Evolutionary conservation across 2,888 invertebrate genomes (phyloP).

Genomic region (Tipula vernalis): DNA sequence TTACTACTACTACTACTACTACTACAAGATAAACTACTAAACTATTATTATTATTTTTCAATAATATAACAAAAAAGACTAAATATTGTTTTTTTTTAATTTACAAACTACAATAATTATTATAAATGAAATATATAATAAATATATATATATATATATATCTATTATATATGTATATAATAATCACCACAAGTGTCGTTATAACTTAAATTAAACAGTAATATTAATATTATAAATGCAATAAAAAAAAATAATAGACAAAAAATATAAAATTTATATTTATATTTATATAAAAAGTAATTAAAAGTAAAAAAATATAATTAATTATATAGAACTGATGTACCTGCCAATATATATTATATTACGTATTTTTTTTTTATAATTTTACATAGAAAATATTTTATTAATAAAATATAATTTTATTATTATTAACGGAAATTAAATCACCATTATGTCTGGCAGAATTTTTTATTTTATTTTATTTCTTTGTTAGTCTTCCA

Average conservation of each 20-base stretch:
- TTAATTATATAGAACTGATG: conserved; percentile 30
- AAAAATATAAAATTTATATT: conserved; percentile 8
- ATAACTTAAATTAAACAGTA: conserved; percentile 14
- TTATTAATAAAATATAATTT: not conserved
- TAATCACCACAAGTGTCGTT: conserved; percentile 25
- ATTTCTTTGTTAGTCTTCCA: not conserved
- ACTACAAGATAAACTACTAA: not conserved
- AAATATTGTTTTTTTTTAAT: not conserved
- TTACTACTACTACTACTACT: not conserved
- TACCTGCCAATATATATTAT: conserved; percentile 26
- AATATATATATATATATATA: too few relatives aligned
- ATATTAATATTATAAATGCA: conserved; percentile 7
- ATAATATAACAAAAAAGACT: not conserved
- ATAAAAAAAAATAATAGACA: conserved; percentile 9
- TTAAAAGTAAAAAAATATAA: conserved; percentile 12
- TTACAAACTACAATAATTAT: not conserved
- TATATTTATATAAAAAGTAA: conserved; percentile 11
- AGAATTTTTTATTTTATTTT: not conserved
- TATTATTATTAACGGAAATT: not conserved
- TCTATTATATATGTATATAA: not conserved
- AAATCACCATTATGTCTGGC: not conserved
- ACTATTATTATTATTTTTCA: not conserved
- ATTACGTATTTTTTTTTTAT: not conserved
- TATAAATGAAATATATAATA: not conserved
- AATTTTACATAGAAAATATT: conserved; percentile 7